phyloP scores from a whole-genome alignment of 2,888 invertebrate genomes.

The Agrochola macilenta region DNA sequence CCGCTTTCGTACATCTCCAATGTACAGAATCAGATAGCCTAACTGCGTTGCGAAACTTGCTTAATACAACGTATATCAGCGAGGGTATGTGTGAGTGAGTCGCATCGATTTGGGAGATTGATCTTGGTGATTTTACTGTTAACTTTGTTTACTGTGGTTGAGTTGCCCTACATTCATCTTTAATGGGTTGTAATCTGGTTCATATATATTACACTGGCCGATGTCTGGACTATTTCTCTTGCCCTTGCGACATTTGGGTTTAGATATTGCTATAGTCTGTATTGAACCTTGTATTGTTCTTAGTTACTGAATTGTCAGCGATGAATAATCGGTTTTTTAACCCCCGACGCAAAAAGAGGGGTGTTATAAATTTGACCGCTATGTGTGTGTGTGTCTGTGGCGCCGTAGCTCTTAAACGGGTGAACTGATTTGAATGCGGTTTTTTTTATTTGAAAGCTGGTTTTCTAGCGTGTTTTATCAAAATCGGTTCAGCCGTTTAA shows the following conservation, averaged over 20 bases:
- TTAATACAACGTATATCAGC: neutral
- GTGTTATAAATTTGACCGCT: too few relatives aligned
- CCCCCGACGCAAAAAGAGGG: too few relatives aligned
- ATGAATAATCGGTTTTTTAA: neutral
- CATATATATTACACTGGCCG: conserved; percentile 20
- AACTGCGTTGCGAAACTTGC: neutral
- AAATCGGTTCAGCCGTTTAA: too few relatives aligned
- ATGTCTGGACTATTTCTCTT: conserved; percentile 52
- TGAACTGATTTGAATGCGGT: too few relatives aligned
- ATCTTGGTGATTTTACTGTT: conserved; percentile 7
- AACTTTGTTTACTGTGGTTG: conserved; percentile 4
- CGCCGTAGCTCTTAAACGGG: too few relatives aligned
- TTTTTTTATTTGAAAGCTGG: too few relatives aligned
- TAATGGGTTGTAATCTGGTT: conserved; percentile 42
- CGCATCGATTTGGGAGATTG: neutral
- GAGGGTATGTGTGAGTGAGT: neutral
- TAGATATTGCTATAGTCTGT: neutral
- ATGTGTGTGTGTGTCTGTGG: too few relatives aligned
- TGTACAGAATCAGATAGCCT: neutral
- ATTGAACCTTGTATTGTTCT: neutral
- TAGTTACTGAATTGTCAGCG: neutral
- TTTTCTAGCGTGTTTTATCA: too few relatives aligned
- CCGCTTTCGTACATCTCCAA: neutral
- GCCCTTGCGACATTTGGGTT: conserved; percentile 46
- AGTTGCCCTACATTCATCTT: conserved; percentile 48